These are phyloP conservation scores for Ctenopoma kingsleyae DNA, from an alignment of 2,797 vertebrate species.

Conservation along the genomic window DNA sequence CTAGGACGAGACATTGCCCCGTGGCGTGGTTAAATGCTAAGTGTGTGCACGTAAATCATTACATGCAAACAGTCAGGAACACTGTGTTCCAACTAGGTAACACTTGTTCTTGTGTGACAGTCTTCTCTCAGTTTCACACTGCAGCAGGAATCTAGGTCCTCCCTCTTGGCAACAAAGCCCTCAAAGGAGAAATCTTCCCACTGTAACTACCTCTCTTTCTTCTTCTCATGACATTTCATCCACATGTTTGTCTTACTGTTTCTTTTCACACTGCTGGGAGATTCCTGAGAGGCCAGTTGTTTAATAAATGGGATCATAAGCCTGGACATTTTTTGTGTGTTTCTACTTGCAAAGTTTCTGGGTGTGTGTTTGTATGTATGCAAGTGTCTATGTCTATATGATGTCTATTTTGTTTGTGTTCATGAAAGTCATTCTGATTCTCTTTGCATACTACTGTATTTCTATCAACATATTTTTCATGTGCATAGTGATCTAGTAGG, in stretches of 20 bases:
- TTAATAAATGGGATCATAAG: conserved; percentile 38
- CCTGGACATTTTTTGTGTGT: conserved; percentile 20
- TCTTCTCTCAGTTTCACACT: conserved; percentile 32
- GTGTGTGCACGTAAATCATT: conserved; percentile 69
- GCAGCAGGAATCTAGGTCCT: conserved; percentile 54
- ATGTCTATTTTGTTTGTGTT: conserved; percentile 19
- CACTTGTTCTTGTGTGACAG: conserved; percentile 64
- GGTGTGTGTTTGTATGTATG: not conserved
- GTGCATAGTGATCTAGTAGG: no score
- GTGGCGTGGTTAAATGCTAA: conserved; percentile 68
- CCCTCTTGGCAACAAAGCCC: conserved; percentile 51
- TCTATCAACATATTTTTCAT: not conserved
- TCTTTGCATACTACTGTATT: not conserved
- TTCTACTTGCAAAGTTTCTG: conserved; percentile 4
- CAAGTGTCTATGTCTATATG: not conserved
- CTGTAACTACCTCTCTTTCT: conserved; percentile 54
- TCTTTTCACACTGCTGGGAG: conserved; percentile 45
- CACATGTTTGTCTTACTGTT: conserved; percentile 47
- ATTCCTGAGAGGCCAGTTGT: conserved; percentile 57
- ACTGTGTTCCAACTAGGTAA: conserved; percentile 60
- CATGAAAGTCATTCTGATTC: not conserved
- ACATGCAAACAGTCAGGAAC: conserved; percentile 64
- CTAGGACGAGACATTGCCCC: conserved; percentile 52
- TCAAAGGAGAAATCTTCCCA: conserved; percentile 50
- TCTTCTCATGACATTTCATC: conserved; percentile 47